These are phyloP conservation scores for Rhagonycha lutea DNA, from an alignment of 2,888 invertebrate genomes.

Conservation along the genomic window DNA sequence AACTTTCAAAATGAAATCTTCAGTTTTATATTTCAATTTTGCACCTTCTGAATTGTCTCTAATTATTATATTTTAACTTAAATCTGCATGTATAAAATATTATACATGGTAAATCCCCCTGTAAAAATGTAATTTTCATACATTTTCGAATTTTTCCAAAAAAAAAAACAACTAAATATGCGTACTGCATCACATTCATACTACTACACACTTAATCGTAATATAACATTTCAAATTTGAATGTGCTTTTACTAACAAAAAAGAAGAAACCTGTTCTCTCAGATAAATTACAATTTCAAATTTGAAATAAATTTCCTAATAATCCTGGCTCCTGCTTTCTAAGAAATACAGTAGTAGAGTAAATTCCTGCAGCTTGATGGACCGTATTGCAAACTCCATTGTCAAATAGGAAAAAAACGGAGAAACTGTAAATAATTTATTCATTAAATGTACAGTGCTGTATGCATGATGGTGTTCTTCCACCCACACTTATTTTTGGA, in stretches of 20 bases:
- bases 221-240: not conserved
- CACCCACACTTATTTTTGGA: slow-evolving; percentile 38
- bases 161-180: slow-evolving; percentile 13
- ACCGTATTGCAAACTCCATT: slow-evolving; percentile 46
- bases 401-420: slow-evolving; percentile 31
- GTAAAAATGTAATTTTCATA: not conserved
- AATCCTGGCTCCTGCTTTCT: slow-evolving; percentile 20
- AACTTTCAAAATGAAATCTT: no score
- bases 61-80: no score
- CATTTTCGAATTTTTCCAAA: not conserved
- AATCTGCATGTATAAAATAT: no score
- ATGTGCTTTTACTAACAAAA: not conserved
- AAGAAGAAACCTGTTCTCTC: not conserved
- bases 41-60: no score
- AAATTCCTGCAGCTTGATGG: slow-evolving; percentile 37
- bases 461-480: slow-evolving; percentile 44
- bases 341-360: slow-evolving; percentile 7
- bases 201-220: not conserved
- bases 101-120: not conserved
- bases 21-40: no score
- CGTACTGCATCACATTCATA: slow-evolving; percentile 1
- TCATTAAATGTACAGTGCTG: slow-evolving; percentile 38
- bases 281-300: slow-evolving; percentile 2
- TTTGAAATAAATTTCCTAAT: slow-evolving; percentile 5
- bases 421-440: slow-evolving; percentile 5